Evolutionary conservation across 2,888 invertebrate genomes (phyloP).

Genomic region (Eristalis pertinax): DNA sequence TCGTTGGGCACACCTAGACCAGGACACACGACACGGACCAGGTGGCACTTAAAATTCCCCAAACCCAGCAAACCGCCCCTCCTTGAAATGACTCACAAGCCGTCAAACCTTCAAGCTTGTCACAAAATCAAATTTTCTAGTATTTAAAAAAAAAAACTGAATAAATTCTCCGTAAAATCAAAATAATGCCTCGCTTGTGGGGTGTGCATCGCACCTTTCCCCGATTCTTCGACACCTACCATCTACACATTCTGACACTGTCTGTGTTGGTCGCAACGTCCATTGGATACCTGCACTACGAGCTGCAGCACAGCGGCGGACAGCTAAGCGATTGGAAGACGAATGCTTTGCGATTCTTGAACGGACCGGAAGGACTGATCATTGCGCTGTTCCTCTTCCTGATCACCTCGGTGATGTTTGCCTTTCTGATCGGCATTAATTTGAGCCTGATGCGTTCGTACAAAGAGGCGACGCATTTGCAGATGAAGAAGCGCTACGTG

Average conservation of each 20-base stretch:
- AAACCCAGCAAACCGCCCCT: neutral
- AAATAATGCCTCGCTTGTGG: constrained; percentile 49
- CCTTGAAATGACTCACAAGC: neutral
- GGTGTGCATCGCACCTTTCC: constrained; percentile 54
- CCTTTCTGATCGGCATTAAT: constrained; percentile 74
- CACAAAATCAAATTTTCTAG: neutral
- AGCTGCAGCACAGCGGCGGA: constrained; percentile 73
- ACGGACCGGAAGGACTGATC: constrained; percentile 74
- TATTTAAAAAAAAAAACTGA: neutral
- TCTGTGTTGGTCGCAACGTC: constrained; percentile 72
- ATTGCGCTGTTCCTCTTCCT: constrained; percentile 73
- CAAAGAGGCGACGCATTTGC: constrained; percentile 74
- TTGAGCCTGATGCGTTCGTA: constrained; percentile 73
- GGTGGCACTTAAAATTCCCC: too few relatives aligned
- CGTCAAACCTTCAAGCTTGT: neutral
- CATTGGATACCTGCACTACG: constrained; percentile 76
- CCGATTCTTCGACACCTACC: constrained; percentile 75
- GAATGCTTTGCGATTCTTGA: constrained; percentile 60
- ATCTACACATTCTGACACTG: constrained; percentile 74
- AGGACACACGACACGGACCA: too few relatives aligned
- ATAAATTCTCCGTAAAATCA: constrained; percentile 17
- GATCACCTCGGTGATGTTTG: constrained; percentile 74
- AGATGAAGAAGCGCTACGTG: constrained; percentile 79
- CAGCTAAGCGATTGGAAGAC: constrained; percentile 74
- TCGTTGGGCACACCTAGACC: too few relatives aligned